Evolutionary conservation across 2,113 vertebrate genomes (phyloP).

Genomic region (Cyphotilapia sp.): DNA sequence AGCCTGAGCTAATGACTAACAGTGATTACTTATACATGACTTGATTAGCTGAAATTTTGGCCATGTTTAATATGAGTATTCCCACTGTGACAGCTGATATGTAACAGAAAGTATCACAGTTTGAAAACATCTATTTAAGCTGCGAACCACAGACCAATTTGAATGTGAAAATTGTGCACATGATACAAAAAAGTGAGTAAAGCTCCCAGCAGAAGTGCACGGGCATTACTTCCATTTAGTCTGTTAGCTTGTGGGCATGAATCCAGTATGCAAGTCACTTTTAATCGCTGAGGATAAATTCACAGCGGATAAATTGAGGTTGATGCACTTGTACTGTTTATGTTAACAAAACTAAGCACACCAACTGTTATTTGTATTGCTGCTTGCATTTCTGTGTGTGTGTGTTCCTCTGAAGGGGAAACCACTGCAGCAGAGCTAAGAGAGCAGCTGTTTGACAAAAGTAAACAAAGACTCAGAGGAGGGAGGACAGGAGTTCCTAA

Average conservation of each 20-base stretch:
- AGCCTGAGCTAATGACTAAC: neutral
- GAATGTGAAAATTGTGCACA: neutral
- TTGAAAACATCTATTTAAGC: neutral
- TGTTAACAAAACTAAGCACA: neutral
- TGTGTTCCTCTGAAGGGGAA: neutral
- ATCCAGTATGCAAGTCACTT: neutral
- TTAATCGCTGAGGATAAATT: neutral
- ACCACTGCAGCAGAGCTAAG: constrained; percentile 15
- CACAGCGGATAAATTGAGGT: neutral
- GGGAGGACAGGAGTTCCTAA: constrained; percentile 39
- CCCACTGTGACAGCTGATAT: neutral
- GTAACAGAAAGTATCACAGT: neutral
- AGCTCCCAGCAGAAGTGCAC: neutral
- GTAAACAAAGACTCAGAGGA: constrained; percentile 50
- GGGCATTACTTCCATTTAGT: neutral
- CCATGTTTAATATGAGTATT: neutral
- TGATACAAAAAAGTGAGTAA: neutral
- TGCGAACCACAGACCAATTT: neutral
- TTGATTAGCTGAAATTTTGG: neutral
- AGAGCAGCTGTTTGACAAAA: constrained; percentile 61
- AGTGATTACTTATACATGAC: neutral
- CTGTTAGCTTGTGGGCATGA: neutral
- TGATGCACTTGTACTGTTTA: neutral
- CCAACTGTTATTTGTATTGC: neutral
- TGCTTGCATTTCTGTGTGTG: neutral